Evolutionary conservation across 2,888 invertebrate species (phyloP).

Genomic region (Alentia gelatinosa): DNA sequence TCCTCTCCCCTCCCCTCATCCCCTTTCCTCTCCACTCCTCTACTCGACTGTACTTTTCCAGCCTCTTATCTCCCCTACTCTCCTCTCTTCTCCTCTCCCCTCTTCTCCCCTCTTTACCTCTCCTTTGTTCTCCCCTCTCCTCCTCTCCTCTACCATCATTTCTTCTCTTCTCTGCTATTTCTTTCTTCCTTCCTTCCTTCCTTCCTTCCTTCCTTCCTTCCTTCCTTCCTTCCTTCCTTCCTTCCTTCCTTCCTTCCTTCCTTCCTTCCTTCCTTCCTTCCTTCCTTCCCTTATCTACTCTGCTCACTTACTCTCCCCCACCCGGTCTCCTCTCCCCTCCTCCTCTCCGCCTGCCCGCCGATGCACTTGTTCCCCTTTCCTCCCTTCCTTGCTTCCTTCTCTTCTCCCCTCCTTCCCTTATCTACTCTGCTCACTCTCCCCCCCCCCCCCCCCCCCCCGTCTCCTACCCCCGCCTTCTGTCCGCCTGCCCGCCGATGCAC

Average conservation of each 20-base stretch:
- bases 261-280: too few relatives aligned
- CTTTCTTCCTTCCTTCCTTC: too few relatives aligned
- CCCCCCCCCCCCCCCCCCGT: background rate
- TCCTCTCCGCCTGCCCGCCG: background rate
- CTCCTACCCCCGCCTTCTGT: background rate
- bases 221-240: too few relatives aligned
- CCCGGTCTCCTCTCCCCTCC: background rate
- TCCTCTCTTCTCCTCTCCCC: too few relatives aligned
- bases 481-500: background rate
- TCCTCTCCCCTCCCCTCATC: background rate
- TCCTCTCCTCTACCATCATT: too few relatives aligned
- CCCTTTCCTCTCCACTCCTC: background rate
- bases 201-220: too few relatives aligned
- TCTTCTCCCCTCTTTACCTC: too few relatives aligned
- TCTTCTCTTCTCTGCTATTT: too few relatives aligned
- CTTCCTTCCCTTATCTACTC: too few relatives aligned
- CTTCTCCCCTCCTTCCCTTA: background rate
- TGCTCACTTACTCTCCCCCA: background rate
- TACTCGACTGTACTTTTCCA: background rate
- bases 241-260: too few relatives aligned
- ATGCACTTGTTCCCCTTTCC: background rate
- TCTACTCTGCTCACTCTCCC: background rate
- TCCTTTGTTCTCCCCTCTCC: too few relatives aligned
- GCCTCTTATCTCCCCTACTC: too few relatives aligned
- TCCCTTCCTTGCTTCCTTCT: background rate